phyloP scores from a whole-genome alignment of 35 echinoderm and acorn worm genomes.

The Strongylocentrotus purpuratus region DNA sequence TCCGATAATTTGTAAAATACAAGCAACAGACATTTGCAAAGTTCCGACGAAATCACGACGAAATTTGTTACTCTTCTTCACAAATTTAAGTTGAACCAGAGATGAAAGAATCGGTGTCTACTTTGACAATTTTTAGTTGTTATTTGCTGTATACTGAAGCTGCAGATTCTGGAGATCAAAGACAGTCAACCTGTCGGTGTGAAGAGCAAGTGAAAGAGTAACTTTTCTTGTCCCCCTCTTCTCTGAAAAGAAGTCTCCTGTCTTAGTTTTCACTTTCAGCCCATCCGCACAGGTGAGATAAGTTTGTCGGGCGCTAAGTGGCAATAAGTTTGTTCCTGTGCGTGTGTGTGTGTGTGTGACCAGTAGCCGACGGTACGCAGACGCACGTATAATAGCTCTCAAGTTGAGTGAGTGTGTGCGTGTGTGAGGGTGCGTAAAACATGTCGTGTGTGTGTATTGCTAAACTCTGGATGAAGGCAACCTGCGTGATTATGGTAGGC shows the following conservation, averaged over 20 bases:
- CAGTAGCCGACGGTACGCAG: not conserved
- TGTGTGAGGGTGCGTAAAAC: not conserved
- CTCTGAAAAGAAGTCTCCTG: not conserved
- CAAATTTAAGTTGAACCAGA: not conserved
- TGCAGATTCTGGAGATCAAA: not conserved
- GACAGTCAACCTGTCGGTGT: not conserved
- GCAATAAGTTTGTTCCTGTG: conserved; percentile 45
- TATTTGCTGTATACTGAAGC: not conserved
- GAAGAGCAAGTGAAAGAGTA: conserved; percentile 25
- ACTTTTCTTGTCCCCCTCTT: not conserved
- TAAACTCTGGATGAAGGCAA: conserved; percentile 22
- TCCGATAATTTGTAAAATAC: too few species aligned
- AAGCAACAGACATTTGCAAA: too few species aligned
- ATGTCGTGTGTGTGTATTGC: conserved; percentile 37
- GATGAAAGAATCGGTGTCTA: not conserved
- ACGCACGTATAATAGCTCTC: not conserved
- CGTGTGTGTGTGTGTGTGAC: conserved; percentile 8
- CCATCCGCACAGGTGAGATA: conserved; percentile 33
- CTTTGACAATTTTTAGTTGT: not conserved
- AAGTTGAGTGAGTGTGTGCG: conserved; percentile 19
- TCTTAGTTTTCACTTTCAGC: conserved; percentile 28
- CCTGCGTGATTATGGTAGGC: not conserved
- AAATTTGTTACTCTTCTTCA: not conserved
- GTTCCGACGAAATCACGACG: not conserved
- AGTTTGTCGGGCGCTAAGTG: conserved; percentile 43